Evolutionary conservation across 1,140 invertebrate species (phyloP), one percentile per base, ranked within the genome.

Genomic region (Calosoma granatense): DNA sequence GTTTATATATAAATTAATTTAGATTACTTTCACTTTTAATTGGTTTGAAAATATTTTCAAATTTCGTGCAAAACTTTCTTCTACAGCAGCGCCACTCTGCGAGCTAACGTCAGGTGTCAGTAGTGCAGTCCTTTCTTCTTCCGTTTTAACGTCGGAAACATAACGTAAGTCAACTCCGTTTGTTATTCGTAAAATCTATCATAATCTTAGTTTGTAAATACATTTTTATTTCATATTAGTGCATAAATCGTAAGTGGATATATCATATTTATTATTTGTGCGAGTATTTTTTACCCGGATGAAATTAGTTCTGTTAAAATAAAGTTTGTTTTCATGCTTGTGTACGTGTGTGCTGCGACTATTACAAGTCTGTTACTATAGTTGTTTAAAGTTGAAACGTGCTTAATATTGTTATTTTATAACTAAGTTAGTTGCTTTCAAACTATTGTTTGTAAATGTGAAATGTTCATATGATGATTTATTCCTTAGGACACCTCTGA

Each of bases 61-160:
- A 36, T 36, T 36, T 36, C n/a, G 26, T n/a, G n/a, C n/a, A n/a
- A n/a, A n/a, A n/a, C n/a, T n/a, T n/a, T n/a, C n/a, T n/a, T n/a
- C n/a, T n/a, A n/a, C n/a, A n/a, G n/a, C n/a, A n/a, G n/a, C n/a
- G n/a, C 26, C 6, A 4, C 22, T 17, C 39, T 26, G 23, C 6
- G 39, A 55, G 57, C 53, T 55, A 57, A 36, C 54, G 53, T 23
- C 17, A 19, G 43, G 59, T 58, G 63, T 67, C 64, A 64, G 60
- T 64, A 56, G 61, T 56, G 51, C 20, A 56, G 17, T 53, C 36
- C 47, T 52, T n/a, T 61, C 58, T 61, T 9, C 62, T 60, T 65
- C 66, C 70, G 70, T 51, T 70, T 70, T 22, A 3, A 20, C 22
- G 20, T 55, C 39, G 54, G 39, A 26, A 39, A 11, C 41, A 17